Percentiles rank a stretch among this genome's conserved stretches.
These are phyloP conservation scores for Brachionus sp. DNA, from an alignment of 1,140 invertebrate species.

Conservation along the genomic window DNA sequence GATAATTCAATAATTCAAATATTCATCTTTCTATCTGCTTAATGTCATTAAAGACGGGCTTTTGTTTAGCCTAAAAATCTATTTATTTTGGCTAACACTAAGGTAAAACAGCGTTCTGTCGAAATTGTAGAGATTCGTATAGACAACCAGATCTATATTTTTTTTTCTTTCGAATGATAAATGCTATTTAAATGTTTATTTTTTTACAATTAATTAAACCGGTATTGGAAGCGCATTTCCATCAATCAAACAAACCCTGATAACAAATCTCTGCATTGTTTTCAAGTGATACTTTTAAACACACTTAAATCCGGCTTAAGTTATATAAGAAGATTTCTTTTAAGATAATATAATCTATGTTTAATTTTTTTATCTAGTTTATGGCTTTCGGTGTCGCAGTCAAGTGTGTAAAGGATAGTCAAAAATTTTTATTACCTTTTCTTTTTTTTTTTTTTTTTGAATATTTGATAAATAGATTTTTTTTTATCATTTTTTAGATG, in stretches of 20 bases:
- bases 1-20: constrained; percentile 1
- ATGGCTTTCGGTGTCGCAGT: background rate
- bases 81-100: background rate
- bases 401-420: background rate
- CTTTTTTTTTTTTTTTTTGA: background rate
- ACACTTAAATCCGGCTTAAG: constrained; percentile 12
- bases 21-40: background rate
- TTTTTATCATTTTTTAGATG: constrained; percentile 18
- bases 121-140: constrained; percentile 17
- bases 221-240: background rate
- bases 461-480: constrained; percentile 6
- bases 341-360: background rate
- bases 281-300: background rate
- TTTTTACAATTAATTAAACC: constrained; percentile 7
- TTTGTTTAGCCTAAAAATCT: constrained; percentile 10
- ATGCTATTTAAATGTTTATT: constrained; percentile 34
- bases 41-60: constrained; percentile 24
- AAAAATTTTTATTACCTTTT: background rate
- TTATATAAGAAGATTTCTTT: background rate
- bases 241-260: constrained; percentile 18
- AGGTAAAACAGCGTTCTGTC: constrained; percentile 9
- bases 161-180: background rate
- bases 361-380: background rate
- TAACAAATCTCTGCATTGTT: background rate
- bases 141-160: background rate